phyloP scores from a whole-genome alignment of 1,140 invertebrate species.

The Thaumetopoea pityocampa region DNA sequence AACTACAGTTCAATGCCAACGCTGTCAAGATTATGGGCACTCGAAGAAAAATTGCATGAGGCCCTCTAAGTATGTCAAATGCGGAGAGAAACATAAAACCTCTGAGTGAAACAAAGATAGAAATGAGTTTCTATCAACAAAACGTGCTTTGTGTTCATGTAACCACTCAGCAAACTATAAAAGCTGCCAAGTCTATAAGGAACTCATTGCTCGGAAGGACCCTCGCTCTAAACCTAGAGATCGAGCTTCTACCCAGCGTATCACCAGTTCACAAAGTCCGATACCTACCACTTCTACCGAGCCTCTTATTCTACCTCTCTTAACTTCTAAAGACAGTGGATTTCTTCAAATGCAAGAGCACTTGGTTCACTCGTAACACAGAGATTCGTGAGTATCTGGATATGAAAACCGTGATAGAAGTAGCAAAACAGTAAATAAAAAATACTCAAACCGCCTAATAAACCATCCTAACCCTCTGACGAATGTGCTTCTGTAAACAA shows the following conservation, averaged over 20 bases:
- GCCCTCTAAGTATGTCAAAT: not conserved
- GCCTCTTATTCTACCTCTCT: not conserved
- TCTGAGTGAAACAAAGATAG: not conserved
- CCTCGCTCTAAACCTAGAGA: not conserved
- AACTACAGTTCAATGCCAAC: not conserved
- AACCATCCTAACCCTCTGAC: no score
- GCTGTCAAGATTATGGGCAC: slow-evolving; percentile 2
- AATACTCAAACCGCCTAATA: no score
- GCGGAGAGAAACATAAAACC: not conserved
- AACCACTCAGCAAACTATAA: not conserved
- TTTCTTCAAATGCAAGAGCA: not conserved
- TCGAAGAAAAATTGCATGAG: slow-evolving; percentile 3
- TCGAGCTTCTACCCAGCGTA: not conserved
- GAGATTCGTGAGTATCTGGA: no score
- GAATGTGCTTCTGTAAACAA: no score
- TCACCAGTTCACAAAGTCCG: not conserved
- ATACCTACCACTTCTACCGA: not conserved
- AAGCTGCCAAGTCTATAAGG: not conserved
- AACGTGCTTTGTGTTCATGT: not conserved
- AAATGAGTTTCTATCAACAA: not conserved
- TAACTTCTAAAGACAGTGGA: not conserved
- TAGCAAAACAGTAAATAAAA: no score
- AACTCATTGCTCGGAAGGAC: not conserved
- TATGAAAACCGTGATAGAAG: no score
- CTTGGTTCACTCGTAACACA: no score